Base-by-base conservation (phyloP, 2,797 vertebrate species). In the Arremon aurantiirostris region DNA sequence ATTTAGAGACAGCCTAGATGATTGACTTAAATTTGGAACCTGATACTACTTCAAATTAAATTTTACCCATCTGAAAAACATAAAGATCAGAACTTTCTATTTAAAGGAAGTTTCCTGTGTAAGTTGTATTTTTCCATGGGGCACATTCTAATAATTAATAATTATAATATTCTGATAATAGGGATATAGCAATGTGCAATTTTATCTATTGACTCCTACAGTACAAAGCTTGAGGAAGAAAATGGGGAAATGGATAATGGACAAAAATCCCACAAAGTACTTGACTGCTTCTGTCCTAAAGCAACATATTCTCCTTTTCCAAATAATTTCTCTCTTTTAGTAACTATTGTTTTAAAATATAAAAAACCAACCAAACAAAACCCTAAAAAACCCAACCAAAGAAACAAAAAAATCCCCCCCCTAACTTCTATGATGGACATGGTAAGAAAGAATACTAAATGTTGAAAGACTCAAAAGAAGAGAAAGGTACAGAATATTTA, bases 381-480 rank as follows among this genome's bases (percentile, higher is more conserved):
- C 5, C 6, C 20, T 2, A 20, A 52, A 68, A 7, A 32, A 14
- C 0, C 1, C 2, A 39, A 49, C 1, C 2, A n/a, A 82, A 69
- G 20, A 26, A 85, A 64, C 4, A 50, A 8, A 32, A 6, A 34
- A 71, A 60, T 18, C 3, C 2, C 5, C 2, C 18, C 15, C 21
- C 11, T 16, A 44, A 32, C 5, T 35, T 78, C n/a, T 63, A 3
- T 18, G 1, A 15, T 72, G 18, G 9, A 4, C 18, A 39, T 4
- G 11, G 11, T 82, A 14, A 89, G 8, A 79, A 86, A 71, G 20
- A 44, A 49, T 65, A 18, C 5, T 24, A 53, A 9, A 56, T 71
- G 41, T 0, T 41, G 12, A 53, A 82, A 86, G 32, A 56, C 4
- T 2, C 6, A 21, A 50, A 84, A 68, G 23, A 89, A 64, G 9